Evolutionary conservation across 2,888 invertebrate species (phyloP), one percentile per base, ranked within the genome.

Genomic region (Balanococcus diminutus): DNA sequence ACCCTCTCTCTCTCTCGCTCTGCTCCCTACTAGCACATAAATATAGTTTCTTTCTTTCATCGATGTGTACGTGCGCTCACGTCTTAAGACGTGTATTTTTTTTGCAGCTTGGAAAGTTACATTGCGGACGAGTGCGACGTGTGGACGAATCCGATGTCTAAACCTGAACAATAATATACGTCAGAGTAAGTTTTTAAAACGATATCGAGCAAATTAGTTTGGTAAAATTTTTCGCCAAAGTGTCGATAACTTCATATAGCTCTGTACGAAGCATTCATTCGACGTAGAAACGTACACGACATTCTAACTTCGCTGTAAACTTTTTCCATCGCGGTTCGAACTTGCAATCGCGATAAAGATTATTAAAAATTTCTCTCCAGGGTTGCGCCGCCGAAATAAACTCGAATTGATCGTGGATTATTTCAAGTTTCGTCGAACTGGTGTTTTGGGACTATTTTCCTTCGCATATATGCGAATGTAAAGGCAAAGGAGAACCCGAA

Each of bases 191-290:
- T 75, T 75, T 75, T 75, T 32, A 32, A 75, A 75, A 32, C 75
- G 75, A 75, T 75, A 75, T 75, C 75, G 75, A 75, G 75, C 75
- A 75, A 75, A 75, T 75, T 75, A 75, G 75, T 75, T 75, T 32
- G 31, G 32, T 75, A 3, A 75, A 75, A 75, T 75, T 75, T 75
- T 75, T 32, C 75, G 75, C 32, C 75, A n/a, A 32, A 31, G 75
- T 75, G 31, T 31, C 75, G 32, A 75, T 31, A 75, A 75, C 75
- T 67, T 67, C 61, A 67, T 67, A 67, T 36, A 36, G 51, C 51
- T 19, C 22, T 61, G 11, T 67, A 67, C 51, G 19, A n/a, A 75
- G 19, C 75, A 32, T 75, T 75, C 32, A 75, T 75, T 75, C 75
- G 75, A 75, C 19, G 32, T 32, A 19, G 2, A 75, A 75, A 51